These are phyloP conservation scores for Alca torda DNA, from an alignment of 2,797 vertebrate genomes.

Conservation along the genomic window DNA sequence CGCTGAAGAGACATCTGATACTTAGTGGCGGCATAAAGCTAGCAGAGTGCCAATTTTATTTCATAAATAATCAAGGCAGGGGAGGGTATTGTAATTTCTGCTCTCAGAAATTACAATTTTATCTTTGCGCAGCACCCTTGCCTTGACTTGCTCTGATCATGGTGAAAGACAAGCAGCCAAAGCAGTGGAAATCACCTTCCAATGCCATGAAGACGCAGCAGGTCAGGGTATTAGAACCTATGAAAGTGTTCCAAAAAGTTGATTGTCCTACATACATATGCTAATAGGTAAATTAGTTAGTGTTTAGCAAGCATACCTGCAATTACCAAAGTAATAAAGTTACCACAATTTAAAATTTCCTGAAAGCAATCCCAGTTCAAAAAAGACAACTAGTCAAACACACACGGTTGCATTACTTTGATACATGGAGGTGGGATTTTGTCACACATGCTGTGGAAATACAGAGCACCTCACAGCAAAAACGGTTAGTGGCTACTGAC, in stretches of 20 bases:
- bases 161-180: neutral
- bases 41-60: neutral
- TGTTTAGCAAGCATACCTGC: neutral
- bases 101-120: neutral
- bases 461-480: neutral
- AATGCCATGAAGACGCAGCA: neutral
- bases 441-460: neutral
- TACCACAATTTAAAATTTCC: neutral
- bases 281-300: neutral
- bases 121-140: neutral
- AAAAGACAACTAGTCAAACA: neutral
- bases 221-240: neutral
- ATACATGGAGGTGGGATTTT: neutral
- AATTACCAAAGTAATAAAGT: neutral
- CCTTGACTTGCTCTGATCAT: neutral
- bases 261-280: neutral
- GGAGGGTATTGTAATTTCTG: neutral
- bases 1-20: neutral
- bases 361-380: neutral
- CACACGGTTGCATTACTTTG: accelerated
- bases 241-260: neutral
- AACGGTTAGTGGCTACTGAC: neutral
- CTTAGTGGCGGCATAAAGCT: neutral
- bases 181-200: neutral
- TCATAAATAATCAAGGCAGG: neutral